Percentiles rank a stretch among this genome's conserved stretches.
phyloP scores from a whole-genome alignment of 2,113 vertebrate genomes.

The Callipepla squamata region DNA sequence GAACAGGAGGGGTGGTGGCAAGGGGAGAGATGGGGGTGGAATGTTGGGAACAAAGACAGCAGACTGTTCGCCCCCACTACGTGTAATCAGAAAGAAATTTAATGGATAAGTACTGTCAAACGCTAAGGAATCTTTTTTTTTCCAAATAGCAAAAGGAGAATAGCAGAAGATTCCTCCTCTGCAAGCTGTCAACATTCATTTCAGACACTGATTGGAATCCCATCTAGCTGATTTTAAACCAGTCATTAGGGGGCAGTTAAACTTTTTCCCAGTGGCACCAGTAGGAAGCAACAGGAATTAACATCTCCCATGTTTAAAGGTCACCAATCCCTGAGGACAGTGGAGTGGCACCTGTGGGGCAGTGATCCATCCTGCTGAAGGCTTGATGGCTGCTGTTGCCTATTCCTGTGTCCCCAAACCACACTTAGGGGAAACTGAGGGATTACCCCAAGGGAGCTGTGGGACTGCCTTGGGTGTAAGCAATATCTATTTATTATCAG shows the following conservation, averaged over 20 bases:
- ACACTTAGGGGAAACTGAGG: background rate
- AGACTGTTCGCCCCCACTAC: background rate
- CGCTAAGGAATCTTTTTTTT: background rate
- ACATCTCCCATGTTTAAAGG: background rate
- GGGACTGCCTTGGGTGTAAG: background rate
- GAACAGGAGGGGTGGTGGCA: background rate
- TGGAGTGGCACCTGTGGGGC: background rate
- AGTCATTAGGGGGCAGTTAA: background rate
- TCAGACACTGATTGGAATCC: background rate
- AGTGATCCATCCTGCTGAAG: background rate
- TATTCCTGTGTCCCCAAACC: background rate
- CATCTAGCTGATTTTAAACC: background rate
- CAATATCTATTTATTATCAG: background rate
- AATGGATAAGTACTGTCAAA: background rate
- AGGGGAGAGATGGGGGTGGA: background rate
- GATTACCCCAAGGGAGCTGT: background rate
- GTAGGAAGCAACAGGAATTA: background rate
- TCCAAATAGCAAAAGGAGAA: background rate
- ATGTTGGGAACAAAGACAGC: background rate
- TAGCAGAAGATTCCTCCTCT: background rate
- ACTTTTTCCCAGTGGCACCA: background rate
- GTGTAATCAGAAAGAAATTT: background rate
- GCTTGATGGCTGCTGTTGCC: background rate
- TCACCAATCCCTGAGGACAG: background rate
- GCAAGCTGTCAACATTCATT: background rate